Base-by-base conservation (phyloP, 2,113 vertebrate species). In the Ailurus styani region DNA sequence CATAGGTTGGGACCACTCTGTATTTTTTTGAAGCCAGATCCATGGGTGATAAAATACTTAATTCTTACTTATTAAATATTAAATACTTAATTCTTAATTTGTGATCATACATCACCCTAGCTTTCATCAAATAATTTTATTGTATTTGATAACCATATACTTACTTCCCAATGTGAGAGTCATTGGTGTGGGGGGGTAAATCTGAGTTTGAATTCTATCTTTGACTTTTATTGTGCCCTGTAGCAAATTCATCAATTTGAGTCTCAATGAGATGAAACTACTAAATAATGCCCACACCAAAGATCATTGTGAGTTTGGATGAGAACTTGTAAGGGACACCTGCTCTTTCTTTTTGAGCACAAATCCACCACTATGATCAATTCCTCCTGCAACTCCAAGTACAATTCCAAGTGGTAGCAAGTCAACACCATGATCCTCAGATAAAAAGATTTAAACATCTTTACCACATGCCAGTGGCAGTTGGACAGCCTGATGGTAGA, bases 51-150 rank as follows among this genome's bases (percentile, higher is more conserved):
- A 89, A n/a, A 85, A 86, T 82, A 72, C 10, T 91, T 79, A 68
- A 94, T 82, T 94, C 40, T 93, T 93, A 93, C n/a, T n/a, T n/a
- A n/a, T n/a, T n/a, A n/a, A n/a, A n/a, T n/a, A n/a, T n/a, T n/a
- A n/a, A 85, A 86, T 82, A 72, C 10, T 91, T 79, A 68, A 94
- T 82, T 94, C 40, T 93, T 93, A 93, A 84, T 85, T 85, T 60
- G 5, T 45, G 7, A 55, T 94, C 7, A 77, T 40, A 54, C 23
- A 21, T 55, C 31, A 92, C 14, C 25, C 40, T n/a, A 82, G 29
- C 10, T 37, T 7, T 83, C 72, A 57, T 6, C 47, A 75, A 91
- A 85, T 94, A 91, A 55, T 85, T 77, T 55, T 75, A 87, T 72
- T 87, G 11, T 84, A 40, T 66, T 29, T 94, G n/a, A 42, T 91